A percentile compares a stretch with the other conserved stretches of the same genome.
Evolutionary conservation across 2,797 vertebrate genomes (phyloP).

Genomic region (Thalassophryne amazonica): DNA sequence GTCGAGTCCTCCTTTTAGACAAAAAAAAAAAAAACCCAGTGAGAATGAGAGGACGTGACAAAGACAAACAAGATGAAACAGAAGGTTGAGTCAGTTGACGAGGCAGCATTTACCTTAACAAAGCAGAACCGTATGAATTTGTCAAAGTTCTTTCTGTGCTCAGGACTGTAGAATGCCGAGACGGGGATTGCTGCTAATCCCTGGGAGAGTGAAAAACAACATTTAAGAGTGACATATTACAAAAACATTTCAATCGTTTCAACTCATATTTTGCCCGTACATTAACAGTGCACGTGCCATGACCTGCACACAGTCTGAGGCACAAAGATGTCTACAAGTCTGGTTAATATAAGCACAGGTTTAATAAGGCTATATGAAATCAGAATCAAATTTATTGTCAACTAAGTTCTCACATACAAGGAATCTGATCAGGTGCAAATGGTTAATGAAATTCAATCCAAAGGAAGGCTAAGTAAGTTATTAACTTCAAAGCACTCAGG

Average conservation of each 20-base stretch:
- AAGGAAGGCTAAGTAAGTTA: no score
- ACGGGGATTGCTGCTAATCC: slow-evolving; percentile 88
- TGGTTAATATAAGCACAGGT: no score
- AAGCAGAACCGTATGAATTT: slow-evolving; percentile 94
- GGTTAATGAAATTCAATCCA: no score
- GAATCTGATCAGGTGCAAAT: no score
- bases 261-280: no score
- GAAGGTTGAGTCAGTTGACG: neutral
- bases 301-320: no score
- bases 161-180: slow-evolving; percentile 83
- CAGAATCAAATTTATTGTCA: no score
- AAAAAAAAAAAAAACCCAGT: neutral
- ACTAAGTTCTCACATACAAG: no score
- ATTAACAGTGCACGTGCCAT: no score
- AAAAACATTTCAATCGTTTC: neutral
- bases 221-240: neutral
- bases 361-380: no score
- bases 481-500: no score
- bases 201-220: slow-evolving; percentile 57
- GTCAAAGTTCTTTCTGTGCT: slow-evolving; percentile 81
- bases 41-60: neutral
- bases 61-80: neutral
- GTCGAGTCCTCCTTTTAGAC: slow-evolving; percentile 86
- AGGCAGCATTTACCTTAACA: slow-evolving; percentile 81
- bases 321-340: no score